Base-by-base conservation (phyloP, 1,140 invertebrate species). In the Magallana angulata region DNA sequence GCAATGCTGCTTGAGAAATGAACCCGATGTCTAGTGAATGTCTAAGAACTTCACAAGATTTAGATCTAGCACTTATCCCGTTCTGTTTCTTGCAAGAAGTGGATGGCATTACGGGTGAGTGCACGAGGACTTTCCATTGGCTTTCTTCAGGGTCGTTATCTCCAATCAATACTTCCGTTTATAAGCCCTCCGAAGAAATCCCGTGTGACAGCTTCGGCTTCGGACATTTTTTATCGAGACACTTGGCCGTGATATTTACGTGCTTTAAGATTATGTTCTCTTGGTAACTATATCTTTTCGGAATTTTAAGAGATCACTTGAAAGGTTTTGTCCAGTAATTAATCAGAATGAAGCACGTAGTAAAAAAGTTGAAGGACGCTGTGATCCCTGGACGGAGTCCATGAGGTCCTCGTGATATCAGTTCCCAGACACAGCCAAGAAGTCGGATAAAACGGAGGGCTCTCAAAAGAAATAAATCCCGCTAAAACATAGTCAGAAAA, bases 271-370 rank as follows among this genome's bases (percentile, higher is more conserved):
- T 76, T 76, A 24, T 30, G 68, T 76, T 76, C 7, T 76, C 68
- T 30, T 30, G 24, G 68, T 76, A 76, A 76, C 24, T 71, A 71
- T 71, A 76, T 76, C 68, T 76, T 64, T 30, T 30, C 18, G 7
- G 68, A 76, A 76, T 76, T 76, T 76, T 76, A 36, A 76, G 4
- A 76, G 68, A 76, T 76, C 68, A 76, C 68, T 36, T 76, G 68
- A 76, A 76, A 76, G 24, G 1, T 76, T 11, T 8, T 30, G 7
- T 30, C 36, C 68, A 2, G 24, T 18, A 76, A 76, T 76, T 76
- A 76, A 76, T 76, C 68, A 76, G 24, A 9, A 76, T 76, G 12
- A 76, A 76, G 24, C 68, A 24, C 24, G 24, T 30, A 76, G 48
- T 76, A 76, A 76, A 76, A 76, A 8, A 76, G 18, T 76, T 76